phyloP scores from a whole-genome alignment of 1,140 invertebrate genomes.

The Lucilia cuprina region DNA sequence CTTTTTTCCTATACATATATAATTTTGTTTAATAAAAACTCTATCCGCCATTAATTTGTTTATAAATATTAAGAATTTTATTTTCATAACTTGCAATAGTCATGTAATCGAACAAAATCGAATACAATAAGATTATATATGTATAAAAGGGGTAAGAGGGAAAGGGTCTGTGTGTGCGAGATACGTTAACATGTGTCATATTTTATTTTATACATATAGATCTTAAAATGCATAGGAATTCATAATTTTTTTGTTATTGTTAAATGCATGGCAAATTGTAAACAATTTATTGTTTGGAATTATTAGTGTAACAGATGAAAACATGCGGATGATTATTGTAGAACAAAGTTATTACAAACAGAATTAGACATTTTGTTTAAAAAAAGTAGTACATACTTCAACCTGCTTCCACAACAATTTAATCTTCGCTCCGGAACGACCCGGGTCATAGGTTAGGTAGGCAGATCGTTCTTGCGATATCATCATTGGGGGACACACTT shows the following conservation, averaged over 20 bases:
- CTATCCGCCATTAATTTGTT: neutral
- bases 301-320: neutral
- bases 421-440: too few species aligned
- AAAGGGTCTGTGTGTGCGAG: neutral
- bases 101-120: neutral
- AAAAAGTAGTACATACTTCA: too few species aligned
- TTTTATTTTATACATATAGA: neutral
- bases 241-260: neutral
- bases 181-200: neutral
- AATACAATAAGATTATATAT: neutral
- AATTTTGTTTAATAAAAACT: too few species aligned
- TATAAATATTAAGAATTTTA: neutral
- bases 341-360: too few species aligned
- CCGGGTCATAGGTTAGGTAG: too few species aligned
- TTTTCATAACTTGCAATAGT: neutral
- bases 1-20: neutral
- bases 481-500: too few species aligned
- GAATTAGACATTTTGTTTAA: too few species aligned
- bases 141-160: neutral
- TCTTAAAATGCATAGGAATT: neutral
- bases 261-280: neutral
- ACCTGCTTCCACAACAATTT: too few species aligned
- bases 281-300: neutral
- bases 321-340: neutral
- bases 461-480: too few species aligned